Percentiles rank a stretch among this genome's conserved stretches.
Evolutionary conservation across 2,888 invertebrate species (phyloP).

Genomic region (Stramonita haemastoma): DNA sequence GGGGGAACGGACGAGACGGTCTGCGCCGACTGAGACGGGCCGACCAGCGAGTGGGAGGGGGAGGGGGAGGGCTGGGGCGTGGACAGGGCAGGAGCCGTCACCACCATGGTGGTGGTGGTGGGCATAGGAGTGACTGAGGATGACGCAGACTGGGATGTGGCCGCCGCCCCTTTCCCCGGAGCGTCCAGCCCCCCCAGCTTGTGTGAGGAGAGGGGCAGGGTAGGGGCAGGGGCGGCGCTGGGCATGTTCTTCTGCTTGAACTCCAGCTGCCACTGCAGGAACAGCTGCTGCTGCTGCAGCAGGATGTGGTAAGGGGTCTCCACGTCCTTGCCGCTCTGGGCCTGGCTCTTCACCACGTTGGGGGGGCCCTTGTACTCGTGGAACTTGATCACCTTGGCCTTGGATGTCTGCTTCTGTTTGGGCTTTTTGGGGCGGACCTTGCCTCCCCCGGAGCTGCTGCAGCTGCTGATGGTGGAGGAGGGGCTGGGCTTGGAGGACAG

Average conservation of each 20-base stretch:
- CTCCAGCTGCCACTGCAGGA: slow-evolving; percentile 91
- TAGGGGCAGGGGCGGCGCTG: slow-evolving; percentile 43
- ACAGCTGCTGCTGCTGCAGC: slow-evolving; percentile 94
- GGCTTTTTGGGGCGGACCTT: slow-evolving; percentile 83
- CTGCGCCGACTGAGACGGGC: slow-evolving; percentile 41
- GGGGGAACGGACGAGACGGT: slow-evolving; percentile 61
- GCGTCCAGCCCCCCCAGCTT: slow-evolving; percentile 50
- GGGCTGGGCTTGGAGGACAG: slow-evolving; percentile 28
- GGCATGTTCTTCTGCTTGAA: slow-evolving; percentile 84
- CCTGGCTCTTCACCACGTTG: slow-evolving; percentile 85
- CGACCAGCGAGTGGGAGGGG: slow-evolving; percentile 39
- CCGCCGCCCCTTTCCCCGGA: slow-evolving; percentile 34
- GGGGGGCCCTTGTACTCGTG: slow-evolving; percentile 92
- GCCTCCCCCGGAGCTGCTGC: slow-evolving; percentile 47
- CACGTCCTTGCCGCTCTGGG: slow-evolving; percentile 34
- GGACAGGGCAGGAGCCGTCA: slow-evolving; percentile 55
- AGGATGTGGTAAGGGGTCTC: slow-evolving; percentile 71
- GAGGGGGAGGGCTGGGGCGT: slow-evolving; percentile 48
- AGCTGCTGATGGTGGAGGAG: slow-evolving; percentile 39
- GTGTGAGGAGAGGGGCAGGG: slow-evolving; percentile 45
- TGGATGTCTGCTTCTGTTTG: slow-evolving; percentile 87
- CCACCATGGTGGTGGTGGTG: slow-evolving; percentile 51
- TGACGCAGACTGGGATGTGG: slow-evolving; percentile 15
- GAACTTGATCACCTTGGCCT: slow-evolving; percentile 94
- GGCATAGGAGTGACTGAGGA: slow-evolving; percentile 38